Evolutionary conservation across 92 coral and sea anemone genomes (phyloP), one percentile per base, ranked within the genome.

Genomic region (Phenganax marumi): DNA sequence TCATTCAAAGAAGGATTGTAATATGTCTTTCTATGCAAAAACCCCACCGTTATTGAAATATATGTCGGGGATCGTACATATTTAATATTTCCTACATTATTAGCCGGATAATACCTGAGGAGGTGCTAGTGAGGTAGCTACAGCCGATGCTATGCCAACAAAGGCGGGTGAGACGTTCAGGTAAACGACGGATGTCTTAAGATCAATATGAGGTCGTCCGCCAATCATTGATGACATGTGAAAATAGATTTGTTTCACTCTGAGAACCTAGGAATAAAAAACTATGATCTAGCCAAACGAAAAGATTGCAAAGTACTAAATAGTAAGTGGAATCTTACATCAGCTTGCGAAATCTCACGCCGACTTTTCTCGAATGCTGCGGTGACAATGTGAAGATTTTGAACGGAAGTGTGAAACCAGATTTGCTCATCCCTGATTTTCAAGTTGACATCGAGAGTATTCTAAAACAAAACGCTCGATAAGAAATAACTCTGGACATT

Each of bases 151-250:
- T 3, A 97, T 96, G 84, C 86, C 85, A 26, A 96, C 83, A 18
- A 92, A 87, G 11, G 97, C 91, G 6, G 99, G 97, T n/a, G 99
- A 96, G 82, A 96, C 88, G 68, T 86, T 91, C 5, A 96, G 57
- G 49, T 91, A 88, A 19, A 93, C 97, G 18, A 89, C 86, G 52
- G 90, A 84, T 47, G 97, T 91, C 58, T 91, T 80, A 24, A 96
- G 71, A 56, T 92, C 99, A 78, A 96, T 57, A 61, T 89, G 96
- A 89, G 91, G 90, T 62, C 74, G 77, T 55, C 92, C 89, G 43
- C 97, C 99, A 49, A 92, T 95, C 48, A 95, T 95, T 12, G 92
- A 90, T 43, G 99, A 91, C 72, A 92, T 77, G 73, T 91, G 86
- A 50, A 96, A 33, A 23, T 91, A 85, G 72, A 96, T 77, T n/a